A percentile compares a stretch with the other conserved stretches of the same genome.
These are phyloP conservation scores for Elymnias hypermnestra DNA, from an alignment of 1,140 invertebrate species.

Conservation along the genomic window DNA sequence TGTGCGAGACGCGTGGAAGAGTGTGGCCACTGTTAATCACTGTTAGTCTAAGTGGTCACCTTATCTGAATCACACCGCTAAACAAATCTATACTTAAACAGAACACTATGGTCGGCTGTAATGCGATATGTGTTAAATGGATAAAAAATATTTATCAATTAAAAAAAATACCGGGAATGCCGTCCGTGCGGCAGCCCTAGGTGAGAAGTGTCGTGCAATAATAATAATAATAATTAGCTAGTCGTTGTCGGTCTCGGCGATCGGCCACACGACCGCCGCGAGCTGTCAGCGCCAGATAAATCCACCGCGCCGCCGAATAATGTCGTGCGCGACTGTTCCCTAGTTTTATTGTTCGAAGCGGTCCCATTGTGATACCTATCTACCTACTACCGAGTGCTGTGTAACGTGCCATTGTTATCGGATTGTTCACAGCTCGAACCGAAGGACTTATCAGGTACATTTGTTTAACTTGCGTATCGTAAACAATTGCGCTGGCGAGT, in stretches of 20 bases:
- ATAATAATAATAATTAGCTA: constrained; percentile 60
- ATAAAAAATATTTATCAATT: no score
- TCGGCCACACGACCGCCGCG: constrained; percentile 30
- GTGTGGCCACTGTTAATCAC: no score
- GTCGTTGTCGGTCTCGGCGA: constrained; percentile 44
- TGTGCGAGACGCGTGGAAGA: no score
- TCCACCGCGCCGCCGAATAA: not conserved
- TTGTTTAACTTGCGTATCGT: constrained; percentile 30
- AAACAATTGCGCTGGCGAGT: constrained; percentile 31
- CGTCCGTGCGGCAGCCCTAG: no score
- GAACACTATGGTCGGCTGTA: no score
- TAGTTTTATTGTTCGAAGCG: constrained; percentile 14
- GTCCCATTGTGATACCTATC: constrained; percentile 13
- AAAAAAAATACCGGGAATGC: no score
- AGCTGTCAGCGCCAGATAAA: constrained; percentile 43
- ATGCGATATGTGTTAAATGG: no score
- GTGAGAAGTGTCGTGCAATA: no score
- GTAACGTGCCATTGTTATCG: constrained; percentile 18
- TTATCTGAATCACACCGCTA: no score
- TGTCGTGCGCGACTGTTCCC: constrained; percentile 22
- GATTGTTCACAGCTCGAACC: constrained; percentile 23
- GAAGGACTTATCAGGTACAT: constrained; percentile 30
- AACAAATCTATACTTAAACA: no score
- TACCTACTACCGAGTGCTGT: constrained; percentile 1
- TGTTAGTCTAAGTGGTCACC: no score